phyloP scores from a whole-genome alignment of 1,140 invertebrate species.

The Cotesia vestalis region DNA sequence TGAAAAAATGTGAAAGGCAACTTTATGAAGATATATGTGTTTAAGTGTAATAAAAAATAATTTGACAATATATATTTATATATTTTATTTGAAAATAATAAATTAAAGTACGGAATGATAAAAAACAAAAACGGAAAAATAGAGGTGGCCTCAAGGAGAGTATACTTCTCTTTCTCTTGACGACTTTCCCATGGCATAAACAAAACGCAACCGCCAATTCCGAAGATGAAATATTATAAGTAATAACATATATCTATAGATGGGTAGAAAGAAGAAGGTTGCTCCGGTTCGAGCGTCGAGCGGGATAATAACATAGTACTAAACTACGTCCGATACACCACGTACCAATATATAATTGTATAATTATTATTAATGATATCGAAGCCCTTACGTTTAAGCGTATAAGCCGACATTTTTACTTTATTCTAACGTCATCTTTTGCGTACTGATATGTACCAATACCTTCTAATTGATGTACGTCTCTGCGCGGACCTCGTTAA shows the following conservation, averaged over 20 bases:
- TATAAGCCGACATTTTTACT: constrained; percentile 27
- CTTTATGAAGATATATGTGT: too few species aligned
- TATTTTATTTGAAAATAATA: constrained; percentile 7
- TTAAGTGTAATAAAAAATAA: too few species aligned
- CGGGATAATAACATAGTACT: constrained; percentile 67
- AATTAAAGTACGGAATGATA: constrained; percentile 10
- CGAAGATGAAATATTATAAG: constrained; percentile 68
- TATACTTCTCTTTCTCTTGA: constrained; percentile 46
- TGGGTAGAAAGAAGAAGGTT: constrained; percentile 30
- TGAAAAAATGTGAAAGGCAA: too few species aligned
- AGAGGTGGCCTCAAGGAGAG: neutral
- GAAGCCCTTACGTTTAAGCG: constrained; percentile 58
- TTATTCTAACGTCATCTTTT: constrained; percentile 4
- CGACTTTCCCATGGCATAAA: constrained; percentile 66
- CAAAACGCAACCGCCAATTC: constrained; percentile 67
- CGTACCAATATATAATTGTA: constrained; percentile 67
- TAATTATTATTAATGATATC: constrained; percentile 69
- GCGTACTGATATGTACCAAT: neutral
- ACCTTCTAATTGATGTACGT: too few species aligned
- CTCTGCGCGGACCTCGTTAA: too few species aligned
- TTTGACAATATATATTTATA: neutral
- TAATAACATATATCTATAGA: constrained; percentile 66
- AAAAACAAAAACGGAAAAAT: constrained; percentile 15
- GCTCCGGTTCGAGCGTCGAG: constrained; percentile 41
- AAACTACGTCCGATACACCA: constrained; percentile 58